These are phyloP conservation scores for Phenacoccus solenopsis DNA, from an alignment of 1,140 invertebrate species.

Conservation along the genomic window DNA sequence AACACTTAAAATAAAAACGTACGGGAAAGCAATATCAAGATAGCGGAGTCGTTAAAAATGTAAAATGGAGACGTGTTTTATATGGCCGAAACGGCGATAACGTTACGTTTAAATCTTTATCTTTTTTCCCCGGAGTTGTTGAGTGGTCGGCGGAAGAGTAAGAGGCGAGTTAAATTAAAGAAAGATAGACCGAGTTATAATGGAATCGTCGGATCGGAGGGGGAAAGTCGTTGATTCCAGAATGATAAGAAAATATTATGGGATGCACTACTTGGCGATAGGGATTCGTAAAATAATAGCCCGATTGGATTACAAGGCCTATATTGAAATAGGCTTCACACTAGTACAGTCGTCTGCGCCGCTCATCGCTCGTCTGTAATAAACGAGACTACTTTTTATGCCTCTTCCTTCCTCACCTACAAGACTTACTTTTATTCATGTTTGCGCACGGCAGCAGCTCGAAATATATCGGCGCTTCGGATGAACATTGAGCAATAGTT, in stretches of 20 bases:
- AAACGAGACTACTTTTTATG: not conserved
- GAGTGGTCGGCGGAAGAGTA: not conserved
- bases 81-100: conserved; percentile 13
- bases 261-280: conserved; percentile 17
- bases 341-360: not conserved
- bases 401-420: too few species aligned
- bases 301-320: conserved; percentile 6
- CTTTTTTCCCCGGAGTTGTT: not conserved
- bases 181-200: conserved; percentile 15
- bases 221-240: conserved; percentile 12
- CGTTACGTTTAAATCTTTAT: conserved; percentile 18
- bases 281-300: conserved; percentile 12
- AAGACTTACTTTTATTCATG: too few species aligned
- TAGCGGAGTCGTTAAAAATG: conserved; percentile 15
- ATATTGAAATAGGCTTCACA: not conserved
- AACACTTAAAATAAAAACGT: conserved; percentile 16
- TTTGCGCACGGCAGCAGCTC: too few species aligned
- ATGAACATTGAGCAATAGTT: too few species aligned
- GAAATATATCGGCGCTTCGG: too few species aligned
- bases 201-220: conserved; percentile 7
- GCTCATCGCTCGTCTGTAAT: too few species aligned
- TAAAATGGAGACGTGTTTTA: conserved; percentile 14
- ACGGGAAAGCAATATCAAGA: conserved; percentile 10
- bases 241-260: conserved; percentile 9
- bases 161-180: conserved; percentile 10